Evolutionary conservation across 2,797 vertebrate species (phyloP), one percentile per base, ranked within the genome.

Genomic region (Jordanella pulchra): DNA sequence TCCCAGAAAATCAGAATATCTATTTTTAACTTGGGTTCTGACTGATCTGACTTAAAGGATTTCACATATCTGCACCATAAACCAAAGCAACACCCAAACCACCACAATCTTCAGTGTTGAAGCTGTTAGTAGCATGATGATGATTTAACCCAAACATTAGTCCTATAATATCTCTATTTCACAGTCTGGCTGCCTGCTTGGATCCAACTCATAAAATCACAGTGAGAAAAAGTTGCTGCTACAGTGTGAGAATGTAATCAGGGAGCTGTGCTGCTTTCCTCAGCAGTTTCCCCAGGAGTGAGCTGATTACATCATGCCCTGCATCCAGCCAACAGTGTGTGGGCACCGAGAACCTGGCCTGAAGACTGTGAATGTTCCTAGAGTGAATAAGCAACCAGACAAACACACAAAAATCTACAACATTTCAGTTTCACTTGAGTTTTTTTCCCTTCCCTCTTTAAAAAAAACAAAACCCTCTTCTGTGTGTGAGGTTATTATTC

Each of bases 221-320:
- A 12, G 39, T 48, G 23, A 55, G 69, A 25, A 69, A 75, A 77
- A 81, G 75, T 67, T 68, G 61, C 69, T 75, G 83, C 79, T 81
- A 84, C 89, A 82, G 75, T 75, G 65, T 75, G 65, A 87, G 83
- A 77, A 84, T 73, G 73, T 74, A 85, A 72, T 89, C 72, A 66
- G 67, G 69, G 82, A 83, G 56, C 35, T 67, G 69, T 27, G 72
- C 69, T 83, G 77, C 85, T 74, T 87, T 81, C 81, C 83, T 91
- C 89, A 90, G 89, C 89, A 78, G 32, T 67, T 86, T 78, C 81
- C 32, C 61, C 27, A 25, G 69, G 64, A 83, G 72, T 72, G 78
- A 65, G 67, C 65, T 68, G 88, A 89, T 92, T 86, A 90, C 85
- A 85, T 90, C 84, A 90, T 69, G 71, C 67, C 81, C 77, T 79